Conservation (phyloP, 2,888 invertebrate genomes). For the Nudaria mundana region DNA sequence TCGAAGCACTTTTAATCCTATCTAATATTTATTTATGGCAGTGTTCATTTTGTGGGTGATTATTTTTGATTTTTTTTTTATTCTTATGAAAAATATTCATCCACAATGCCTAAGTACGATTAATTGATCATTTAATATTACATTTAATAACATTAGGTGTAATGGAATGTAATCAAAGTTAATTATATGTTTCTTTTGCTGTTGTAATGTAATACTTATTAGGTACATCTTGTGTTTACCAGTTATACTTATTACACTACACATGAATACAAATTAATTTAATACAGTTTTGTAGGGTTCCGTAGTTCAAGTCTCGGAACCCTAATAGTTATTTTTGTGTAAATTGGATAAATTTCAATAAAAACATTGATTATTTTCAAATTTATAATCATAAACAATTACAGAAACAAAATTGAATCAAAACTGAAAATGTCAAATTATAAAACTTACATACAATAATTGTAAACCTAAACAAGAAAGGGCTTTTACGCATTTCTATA, state of each 20-base stretch:
- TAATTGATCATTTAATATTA: constrained; percentile 61
- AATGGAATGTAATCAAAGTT: constrained; percentile 36
- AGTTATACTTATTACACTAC: too few relatives aligned
- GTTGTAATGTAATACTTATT: constrained; percentile 10
- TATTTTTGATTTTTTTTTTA: constrained; percentile 37
- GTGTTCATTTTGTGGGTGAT: constrained; percentile 53
- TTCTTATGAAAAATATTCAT: constrained; percentile 49
- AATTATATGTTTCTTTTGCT: constrained; percentile 29
- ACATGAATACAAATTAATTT: too few relatives aligned
- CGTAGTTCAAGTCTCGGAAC: too few relatives aligned
- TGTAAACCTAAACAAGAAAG: too few relatives aligned
- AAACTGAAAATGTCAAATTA: background rate
- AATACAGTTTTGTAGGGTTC: too few relatives aligned
- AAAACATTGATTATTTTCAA: too few relatives aligned
- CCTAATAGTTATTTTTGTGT: too few relatives aligned
- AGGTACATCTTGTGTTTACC: constrained; percentile 1
- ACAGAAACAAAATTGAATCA: too few relatives aligned
- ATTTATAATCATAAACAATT: too few relatives aligned
- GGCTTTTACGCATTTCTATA: too few relatives aligned
- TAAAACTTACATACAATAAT: too few relatives aligned
- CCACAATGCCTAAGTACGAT: constrained; percentile 67
- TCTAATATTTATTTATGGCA: constrained; percentile 56
- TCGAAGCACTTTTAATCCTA: constrained; percentile 20
- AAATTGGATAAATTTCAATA: too few relatives aligned
- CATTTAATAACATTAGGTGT: constrained; percentile 23